A percentile compares a stretch with the other conserved stretches of the same genome.
These are phyloP conservation scores for Stichodactyla mertensii DNA, from an alignment of 64 coral and sea anemone species.

Conservation along the genomic window DNA sequence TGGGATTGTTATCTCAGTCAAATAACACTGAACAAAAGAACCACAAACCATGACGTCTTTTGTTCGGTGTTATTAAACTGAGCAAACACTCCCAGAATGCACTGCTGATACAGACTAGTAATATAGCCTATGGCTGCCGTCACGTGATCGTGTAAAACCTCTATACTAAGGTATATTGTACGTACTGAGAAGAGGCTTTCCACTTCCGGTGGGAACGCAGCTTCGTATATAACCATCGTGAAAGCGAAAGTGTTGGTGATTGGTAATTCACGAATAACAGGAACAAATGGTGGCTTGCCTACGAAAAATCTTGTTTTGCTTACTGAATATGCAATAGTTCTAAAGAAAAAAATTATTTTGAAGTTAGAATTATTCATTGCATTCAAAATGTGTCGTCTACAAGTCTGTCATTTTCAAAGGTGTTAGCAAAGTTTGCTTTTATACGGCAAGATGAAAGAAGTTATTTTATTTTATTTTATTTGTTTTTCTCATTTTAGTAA, in stretches of 20 bases:
- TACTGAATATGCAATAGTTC: constrained; percentile 98
- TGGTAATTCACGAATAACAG: constrained; percentile 67
- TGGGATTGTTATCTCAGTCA: too few relatives aligned
- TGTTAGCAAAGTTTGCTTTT: background rate
- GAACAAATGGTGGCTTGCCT: constrained; percentile 81
- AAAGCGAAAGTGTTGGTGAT: constrained; percentile 96
- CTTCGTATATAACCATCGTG: constrained; percentile 88
- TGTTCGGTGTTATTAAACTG: too few relatives aligned
- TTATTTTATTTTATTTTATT: too few relatives aligned
- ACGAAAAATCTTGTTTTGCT: constrained; percentile 99
- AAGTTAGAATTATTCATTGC: background rate
- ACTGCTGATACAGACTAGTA: too few relatives aligned
- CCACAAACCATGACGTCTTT: too few relatives aligned
- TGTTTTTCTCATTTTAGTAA: too few relatives aligned
- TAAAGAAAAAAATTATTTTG: constrained; percentile 16
- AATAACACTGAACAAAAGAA: too few relatives aligned
- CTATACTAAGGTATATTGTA: background rate
- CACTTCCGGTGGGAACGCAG: constrained; percentile 76
- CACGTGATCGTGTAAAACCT: too few relatives aligned
- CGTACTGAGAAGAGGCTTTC: constrained; percentile 80
- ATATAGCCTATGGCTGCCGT: too few relatives aligned
- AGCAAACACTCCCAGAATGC: too few relatives aligned
- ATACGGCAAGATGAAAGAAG: too few relatives aligned
- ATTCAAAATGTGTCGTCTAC: background rate
- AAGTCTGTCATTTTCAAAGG: background rate